Evolutionary conservation across 2,888 invertebrate genomes (phyloP), one percentile per base, ranked within the genome.

Genomic region (Macrosiphum euphorbiae): DNA sequence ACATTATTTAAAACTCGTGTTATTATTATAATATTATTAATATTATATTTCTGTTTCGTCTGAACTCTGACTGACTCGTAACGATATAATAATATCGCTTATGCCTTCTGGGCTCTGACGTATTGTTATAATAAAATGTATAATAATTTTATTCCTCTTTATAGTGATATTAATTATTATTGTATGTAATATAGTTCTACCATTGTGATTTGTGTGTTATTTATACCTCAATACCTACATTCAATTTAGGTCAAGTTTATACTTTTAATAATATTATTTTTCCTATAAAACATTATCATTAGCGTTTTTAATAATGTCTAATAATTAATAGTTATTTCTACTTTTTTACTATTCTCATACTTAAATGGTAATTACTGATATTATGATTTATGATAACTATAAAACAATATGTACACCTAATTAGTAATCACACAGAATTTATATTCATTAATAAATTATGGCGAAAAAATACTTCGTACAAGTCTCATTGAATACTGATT

Each of bases 121-220:
- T 90, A 61, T 78, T n/a, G 28, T 47, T 50, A 20, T 41, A 47
- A 50, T 90, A 35, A 47, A 35, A 52, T 67, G 50, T 50, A n/a
- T 52, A 47, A 26, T 90, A 41, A n/a, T 52, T 90, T 11, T 90
- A 90, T 78, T 90, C 78, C 67, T 90, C 11, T 61, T 50, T 47
- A 47, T 16, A 89, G 28, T 58, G 41, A 89, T 89, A 89, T 61
- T 78, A 67, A 50, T 78, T 78, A 44, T 90, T 90, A 44, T 28
- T 88, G 35, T 52, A 26, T 90, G 50, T 90, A 78, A 90, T 90
- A 90, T 67, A 61, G 24, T 78, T 35, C 78, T 78, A 78, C 35
- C 8, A 35, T 78, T 35, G 35, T 35, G 7, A 78, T 78, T 90
- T n/a, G 41, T 90, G 50, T 35, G 35, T 78, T 3, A 78, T 78